These are phyloP conservation scores for Protobothrops mucrosquamatus DNA, from an alignment of 2,113 vertebrate genomes.

Conservation along the genomic window DNA sequence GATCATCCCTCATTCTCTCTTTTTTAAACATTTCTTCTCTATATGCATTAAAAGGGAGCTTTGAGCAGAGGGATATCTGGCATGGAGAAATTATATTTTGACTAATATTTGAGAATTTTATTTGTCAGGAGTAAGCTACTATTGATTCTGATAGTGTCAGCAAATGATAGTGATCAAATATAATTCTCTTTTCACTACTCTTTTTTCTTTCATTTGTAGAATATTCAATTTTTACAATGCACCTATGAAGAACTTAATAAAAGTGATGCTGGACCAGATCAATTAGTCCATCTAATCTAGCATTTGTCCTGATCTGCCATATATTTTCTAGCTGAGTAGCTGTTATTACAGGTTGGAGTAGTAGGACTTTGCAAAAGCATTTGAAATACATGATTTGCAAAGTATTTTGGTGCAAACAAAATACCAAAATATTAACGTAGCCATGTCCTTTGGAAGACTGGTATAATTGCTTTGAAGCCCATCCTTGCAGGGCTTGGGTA, in stretches of 20 bases:
- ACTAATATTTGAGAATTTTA: not conserved
- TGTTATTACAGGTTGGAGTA: too few relatives aligned
- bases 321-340: too few relatives aligned
- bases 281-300: too few relatives aligned
- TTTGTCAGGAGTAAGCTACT: not conserved
- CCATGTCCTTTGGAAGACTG: too few relatives aligned
- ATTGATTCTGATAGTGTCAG: not conserved
- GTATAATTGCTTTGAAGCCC: too few relatives aligned
- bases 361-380: too few relatives aligned
- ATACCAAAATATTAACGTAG: too few relatives aligned
- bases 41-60: not conserved
- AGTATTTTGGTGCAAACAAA: too few relatives aligned
- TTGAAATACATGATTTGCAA: too few relatives aligned
- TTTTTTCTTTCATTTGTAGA: not conserved
- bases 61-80: not conserved
- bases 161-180: not conserved
- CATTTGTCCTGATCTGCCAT: too few relatives aligned
- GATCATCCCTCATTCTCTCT: not conserved
- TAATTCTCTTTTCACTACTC: not conserved
- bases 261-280: too few relatives aligned
- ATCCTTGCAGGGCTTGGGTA: too few relatives aligned
- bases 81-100: not conserved
- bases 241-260: not conserved
- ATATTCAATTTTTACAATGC: not conserved
- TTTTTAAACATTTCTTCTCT: slow-evolving; percentile 8